phyloP scores from a whole-genome alignment of 2,113 vertebrate genomes.

The Aldabrachelys gigantea region DNA sequence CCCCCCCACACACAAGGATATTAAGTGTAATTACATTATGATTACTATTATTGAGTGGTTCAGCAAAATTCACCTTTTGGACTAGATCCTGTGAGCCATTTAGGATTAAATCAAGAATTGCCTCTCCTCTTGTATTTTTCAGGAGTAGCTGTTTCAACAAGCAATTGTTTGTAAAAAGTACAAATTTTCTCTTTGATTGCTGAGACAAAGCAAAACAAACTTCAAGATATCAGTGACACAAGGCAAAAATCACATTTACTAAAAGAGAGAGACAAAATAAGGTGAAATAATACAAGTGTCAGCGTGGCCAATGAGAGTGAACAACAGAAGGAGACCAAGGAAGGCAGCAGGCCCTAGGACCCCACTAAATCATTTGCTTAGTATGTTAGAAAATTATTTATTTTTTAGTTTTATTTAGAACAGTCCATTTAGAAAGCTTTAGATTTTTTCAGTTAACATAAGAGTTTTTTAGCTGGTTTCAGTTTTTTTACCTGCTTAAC shows the following conservation, averaged over 20 bases:
- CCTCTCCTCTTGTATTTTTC: no score
- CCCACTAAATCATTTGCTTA: constrained; percentile 17
- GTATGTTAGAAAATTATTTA: not conserved
- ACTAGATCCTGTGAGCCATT: no score
- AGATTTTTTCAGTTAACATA: not conserved
- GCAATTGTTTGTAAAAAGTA: no score
- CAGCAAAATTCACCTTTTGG: no score
- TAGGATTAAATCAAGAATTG: no score
- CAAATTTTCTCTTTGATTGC: no score
- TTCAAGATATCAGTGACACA: not conserved
- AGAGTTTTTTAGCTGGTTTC: not conserved
- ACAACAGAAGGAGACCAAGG: not conserved
- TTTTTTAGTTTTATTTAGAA: not conserved
- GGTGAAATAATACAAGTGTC: not conserved
- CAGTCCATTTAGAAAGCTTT: not conserved
- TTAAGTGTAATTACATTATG: no score
- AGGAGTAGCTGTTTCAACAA: no score
- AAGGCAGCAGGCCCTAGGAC: not conserved
- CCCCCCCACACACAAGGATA: no score
- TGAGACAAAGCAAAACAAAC: no score
- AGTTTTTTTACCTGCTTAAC: not conserved
- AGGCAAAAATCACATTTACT: not conserved
- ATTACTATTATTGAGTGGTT: no score
- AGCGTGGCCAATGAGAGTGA: not conserved
- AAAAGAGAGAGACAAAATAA: not conserved